Percentiles rank a stretch among this genome's conserved stretches.
These are phyloP conservation scores for Meliscaeva auricollis DNA, from an alignment of 2,888 invertebrate genomes.

Conservation along the genomic window DNA sequence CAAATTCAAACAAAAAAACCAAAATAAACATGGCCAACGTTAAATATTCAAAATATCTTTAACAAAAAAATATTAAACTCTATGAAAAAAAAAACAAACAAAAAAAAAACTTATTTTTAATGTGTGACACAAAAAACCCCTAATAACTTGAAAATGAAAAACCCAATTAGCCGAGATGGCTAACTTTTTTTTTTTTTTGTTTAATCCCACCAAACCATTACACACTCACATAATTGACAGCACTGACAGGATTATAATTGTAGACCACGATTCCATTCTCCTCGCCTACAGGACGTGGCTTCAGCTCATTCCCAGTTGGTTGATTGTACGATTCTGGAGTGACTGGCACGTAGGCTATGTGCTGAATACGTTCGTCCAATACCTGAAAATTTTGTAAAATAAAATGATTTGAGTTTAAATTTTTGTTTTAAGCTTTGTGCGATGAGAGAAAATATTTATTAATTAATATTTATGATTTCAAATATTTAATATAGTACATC, in stretches of 20 bases:
- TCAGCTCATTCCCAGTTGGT: constrained; percentile 90
- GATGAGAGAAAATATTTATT: constrained; percentile 14
- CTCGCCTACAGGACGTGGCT: constrained; percentile 94
- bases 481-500: background rate
- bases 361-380: constrained; percentile 91
- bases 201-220: background rate
- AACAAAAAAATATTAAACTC: constrained; percentile 40
- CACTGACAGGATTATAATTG: constrained; percentile 93
- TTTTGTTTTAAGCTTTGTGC: background rate
- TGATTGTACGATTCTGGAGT: constrained; percentile 93
- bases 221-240: constrained; percentile 93
- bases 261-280: constrained; percentile 93
- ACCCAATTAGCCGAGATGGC: constrained; percentile 56
- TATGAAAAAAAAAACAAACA: constrained; percentile 34
- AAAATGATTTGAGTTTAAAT: constrained; percentile 49
- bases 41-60: constrained; percentile 24
- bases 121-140: constrained; percentile 28
- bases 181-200: constrained; percentile 40
- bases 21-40: constrained; percentile 32
- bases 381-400: constrained; percentile 87
- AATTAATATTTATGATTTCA: constrained; percentile 25
- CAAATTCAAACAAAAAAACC: constrained; percentile 14
- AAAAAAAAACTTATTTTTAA: background rate
- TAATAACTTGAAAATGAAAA: constrained; percentile 60
- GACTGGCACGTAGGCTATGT: constrained; percentile 89